Conservation (phyloP, 1,140 invertebrate genomes). For the Scaptomyza graminum region DNA sequence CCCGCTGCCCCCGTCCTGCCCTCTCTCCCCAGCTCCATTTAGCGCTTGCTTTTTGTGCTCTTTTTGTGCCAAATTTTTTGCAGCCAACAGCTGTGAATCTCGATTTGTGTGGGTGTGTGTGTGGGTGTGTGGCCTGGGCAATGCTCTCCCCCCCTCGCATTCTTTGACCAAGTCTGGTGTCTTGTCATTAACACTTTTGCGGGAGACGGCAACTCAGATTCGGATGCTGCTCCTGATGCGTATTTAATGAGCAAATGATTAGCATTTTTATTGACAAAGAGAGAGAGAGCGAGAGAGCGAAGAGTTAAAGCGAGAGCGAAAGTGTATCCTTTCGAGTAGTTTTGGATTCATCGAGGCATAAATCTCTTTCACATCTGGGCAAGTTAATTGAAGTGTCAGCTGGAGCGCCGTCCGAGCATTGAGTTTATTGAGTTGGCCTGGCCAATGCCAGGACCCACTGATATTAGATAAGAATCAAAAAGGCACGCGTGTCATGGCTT, state of each 20-base stretch:
- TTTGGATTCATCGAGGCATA: constrained; percentile 9
- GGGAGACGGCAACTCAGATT: background rate
- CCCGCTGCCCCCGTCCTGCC: background rate
- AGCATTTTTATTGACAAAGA: constrained; percentile 56
- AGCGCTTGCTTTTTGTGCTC: constrained; percentile 40
- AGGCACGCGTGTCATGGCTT: constrained; percentile 17
- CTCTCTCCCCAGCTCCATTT: constrained; percentile 28
- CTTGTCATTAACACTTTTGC: constrained; percentile 64
- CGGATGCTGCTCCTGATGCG: constrained; percentile 58
- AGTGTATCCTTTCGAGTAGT: constrained; percentile 30
- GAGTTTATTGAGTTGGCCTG: constrained; percentile 39
- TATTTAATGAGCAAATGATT: constrained; percentile 81
- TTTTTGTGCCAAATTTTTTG: constrained; percentile 16
- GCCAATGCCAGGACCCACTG: constrained; percentile 13
- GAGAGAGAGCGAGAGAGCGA: background rate
- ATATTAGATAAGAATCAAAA: constrained; percentile 51
- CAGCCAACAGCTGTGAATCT: constrained; percentile 59
- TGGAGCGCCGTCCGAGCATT: background rate
- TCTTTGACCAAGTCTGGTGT: constrained; percentile 36
- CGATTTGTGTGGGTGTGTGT: background rate
- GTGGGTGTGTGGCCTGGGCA: too few species aligned
- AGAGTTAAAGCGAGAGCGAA: background rate
- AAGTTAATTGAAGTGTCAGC: constrained; percentile 55
- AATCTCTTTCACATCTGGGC: background rate
- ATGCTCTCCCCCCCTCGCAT: too few species aligned